Evolutionary conservation across 1,140 invertebrate species (phyloP).

Genomic region (Anagrus nilaparvatae): DNA sequence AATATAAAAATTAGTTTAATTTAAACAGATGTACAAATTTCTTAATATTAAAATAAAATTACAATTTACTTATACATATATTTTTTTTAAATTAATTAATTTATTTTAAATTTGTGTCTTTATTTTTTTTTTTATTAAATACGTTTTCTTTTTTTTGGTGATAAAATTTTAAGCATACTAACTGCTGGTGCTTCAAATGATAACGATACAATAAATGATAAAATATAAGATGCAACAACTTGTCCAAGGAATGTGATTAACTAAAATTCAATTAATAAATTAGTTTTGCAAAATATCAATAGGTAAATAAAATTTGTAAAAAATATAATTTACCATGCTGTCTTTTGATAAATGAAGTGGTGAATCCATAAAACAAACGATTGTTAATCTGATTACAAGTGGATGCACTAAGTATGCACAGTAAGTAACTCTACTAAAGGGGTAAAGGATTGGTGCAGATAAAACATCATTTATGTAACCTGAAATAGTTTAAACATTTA

Average conservation of each 20-base stretch:
- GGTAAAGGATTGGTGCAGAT: slow-evolving; percentile 67
- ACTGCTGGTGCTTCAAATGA: slow-evolving; percentile 75
- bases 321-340: slow-evolving; percentile 48
- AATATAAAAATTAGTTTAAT: no score
- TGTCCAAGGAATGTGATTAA: slow-evolving; percentile 67
- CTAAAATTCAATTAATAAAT: slow-evolving; percentile 35
- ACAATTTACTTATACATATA: not conserved
- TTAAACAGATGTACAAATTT: no score
- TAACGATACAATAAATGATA: slow-evolving; percentile 69
- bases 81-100: slow-evolving; percentile 11
- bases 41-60: not conserved
- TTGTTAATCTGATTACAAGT: slow-evolving; percentile 62
- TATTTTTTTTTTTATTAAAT: slow-evolving; percentile 26
- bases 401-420: slow-evolving; percentile 76
- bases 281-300: not conserved
- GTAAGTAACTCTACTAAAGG: slow-evolving; percentile 74
- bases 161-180: slow-evolving; percentile 71
- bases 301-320: slow-evolving; percentile 7
- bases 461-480: slow-evolving; percentile 61
- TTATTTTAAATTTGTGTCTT: slow-evolving; percentile 12
- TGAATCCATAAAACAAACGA: slow-evolving; percentile 65
- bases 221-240: slow-evolving; percentile 60
- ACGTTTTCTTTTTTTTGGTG: slow-evolving; percentile 52
- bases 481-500: no score
- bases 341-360: slow-evolving; percentile 68